Percentiles rank a stretch among this genome's conserved stretches.
These are phyloP conservation scores for Iguana delicatissima DNA, from an alignment of 2,797 vertebrate genomes.

Conservation along the genomic window DNA sequence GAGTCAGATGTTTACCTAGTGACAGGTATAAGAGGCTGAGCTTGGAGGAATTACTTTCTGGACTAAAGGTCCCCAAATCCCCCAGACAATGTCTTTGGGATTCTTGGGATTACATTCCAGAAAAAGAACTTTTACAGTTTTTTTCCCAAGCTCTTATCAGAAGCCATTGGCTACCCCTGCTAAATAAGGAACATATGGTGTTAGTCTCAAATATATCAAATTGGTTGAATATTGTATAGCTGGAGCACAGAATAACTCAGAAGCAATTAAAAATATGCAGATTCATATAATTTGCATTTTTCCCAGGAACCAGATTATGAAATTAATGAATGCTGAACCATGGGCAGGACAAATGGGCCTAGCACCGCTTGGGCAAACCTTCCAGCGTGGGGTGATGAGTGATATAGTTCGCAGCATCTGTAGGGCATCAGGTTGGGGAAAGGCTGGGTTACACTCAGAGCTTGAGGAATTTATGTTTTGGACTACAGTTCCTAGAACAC, in stretches of 20 bases:
- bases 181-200: not conserved
- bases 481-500: not conserved
- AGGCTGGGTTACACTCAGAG: not conserved
- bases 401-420: not conserved
- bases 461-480: not conserved
- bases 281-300: not conserved
- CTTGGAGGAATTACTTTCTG: no score
- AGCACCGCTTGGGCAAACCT: not conserved
- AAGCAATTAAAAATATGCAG: not conserved
- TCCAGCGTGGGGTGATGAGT: not conserved
- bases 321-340: not conserved
- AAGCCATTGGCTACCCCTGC: not conserved
- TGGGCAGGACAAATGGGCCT: not conserved
- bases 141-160: not conserved
- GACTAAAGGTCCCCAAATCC: no score
- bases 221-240: not conserved
- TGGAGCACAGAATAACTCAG: not conserved
- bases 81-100: no score
- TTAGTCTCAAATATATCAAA: not conserved
- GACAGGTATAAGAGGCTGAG: no score
- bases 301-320: not conserved
- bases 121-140: no score
- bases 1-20: not conserved
- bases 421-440: not conserved
- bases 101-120: no score